Evolutionary conservation across 2,888 invertebrate genomes (phyloP).

Genomic region (Pheosia tremula): DNA sequence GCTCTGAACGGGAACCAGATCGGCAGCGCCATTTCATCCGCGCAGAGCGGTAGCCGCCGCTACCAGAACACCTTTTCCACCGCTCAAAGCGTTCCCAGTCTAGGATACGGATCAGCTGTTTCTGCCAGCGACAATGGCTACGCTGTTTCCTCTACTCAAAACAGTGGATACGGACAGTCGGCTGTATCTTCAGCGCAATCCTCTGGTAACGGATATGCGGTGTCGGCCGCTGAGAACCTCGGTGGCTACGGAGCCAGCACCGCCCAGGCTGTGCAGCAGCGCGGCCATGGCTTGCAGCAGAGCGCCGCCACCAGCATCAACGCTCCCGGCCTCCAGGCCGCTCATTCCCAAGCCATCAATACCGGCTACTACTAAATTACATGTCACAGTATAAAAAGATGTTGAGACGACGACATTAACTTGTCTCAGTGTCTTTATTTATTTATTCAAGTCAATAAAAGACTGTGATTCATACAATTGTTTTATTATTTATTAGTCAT

Average conservation of each 20-base stretch:
- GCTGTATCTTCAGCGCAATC: conserved; percentile 58
- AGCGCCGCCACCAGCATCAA: conserved; percentile 65
- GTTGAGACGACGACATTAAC: conserved; percentile 64
- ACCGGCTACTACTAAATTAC: conserved; percentile 57
- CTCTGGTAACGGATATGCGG: conserved; percentile 48
- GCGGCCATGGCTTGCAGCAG: conserved; percentile 50
- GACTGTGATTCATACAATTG: conserved; percentile 25
- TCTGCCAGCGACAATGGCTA: conserved; percentile 19
- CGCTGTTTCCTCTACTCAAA: conserved; percentile 47
- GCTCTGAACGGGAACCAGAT: conserved; percentile 47
- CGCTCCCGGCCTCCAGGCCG: conserved; percentile 62
- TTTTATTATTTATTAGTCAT: conserved; percentile 23
- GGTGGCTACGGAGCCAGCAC: conserved; percentile 58
- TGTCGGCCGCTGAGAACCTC: conserved; percentile 60
- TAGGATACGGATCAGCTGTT: conserved; percentile 43
- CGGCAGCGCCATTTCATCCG: conserved; percentile 56
- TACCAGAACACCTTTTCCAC: conserved; percentile 30
- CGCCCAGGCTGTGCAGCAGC: conserved; percentile 61
- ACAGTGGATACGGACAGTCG: conserved; percentile 38
- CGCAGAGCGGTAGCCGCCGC: conserved; percentile 43
- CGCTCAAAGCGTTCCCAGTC: conserved; percentile 46
- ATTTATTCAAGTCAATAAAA: conserved; percentile 49
- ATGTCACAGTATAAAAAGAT: conserved; percentile 43
- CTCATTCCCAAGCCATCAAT: conserved; percentile 66
- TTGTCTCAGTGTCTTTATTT: conserved; percentile 64